Evolutionary conservation across 1,140 invertebrate genomes (phyloP).

Genomic region (Agrilus planipennis): DNA sequence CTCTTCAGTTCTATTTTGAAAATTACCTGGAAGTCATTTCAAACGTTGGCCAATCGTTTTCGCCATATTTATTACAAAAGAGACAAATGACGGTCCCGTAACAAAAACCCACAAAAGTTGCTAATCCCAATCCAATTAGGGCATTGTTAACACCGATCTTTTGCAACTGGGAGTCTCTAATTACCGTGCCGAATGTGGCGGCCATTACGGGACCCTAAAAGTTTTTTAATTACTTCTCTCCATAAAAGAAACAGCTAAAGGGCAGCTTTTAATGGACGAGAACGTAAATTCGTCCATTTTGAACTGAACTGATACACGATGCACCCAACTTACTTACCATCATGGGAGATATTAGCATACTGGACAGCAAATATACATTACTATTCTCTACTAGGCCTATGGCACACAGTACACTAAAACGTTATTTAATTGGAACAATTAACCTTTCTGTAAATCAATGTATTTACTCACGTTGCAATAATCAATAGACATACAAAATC

Average conservation of each 20-base stretch:
- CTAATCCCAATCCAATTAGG: constrained; percentile 48
- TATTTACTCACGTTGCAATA: constrained; percentile 47
- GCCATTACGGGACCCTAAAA: constrained; percentile 63
- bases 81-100: constrained; percentile 50
- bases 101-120: constrained; percentile 53
- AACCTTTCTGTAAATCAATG: not conserved
- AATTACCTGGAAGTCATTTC: constrained; percentile 56
- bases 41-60: constrained; percentile 47
- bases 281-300: too few species aligned
- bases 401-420: constrained; percentile 33
- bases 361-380: constrained; percentile 57
- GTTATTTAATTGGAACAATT: not conserved
- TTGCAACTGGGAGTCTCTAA: constrained; percentile 48
- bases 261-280: too few species aligned
- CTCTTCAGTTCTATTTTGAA: too few species aligned
- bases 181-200: constrained; percentile 57
- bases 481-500: constrained; percentile 58
- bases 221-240: too few species aligned
- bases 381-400: constrained; percentile 71
- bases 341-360: constrained; percentile 67
- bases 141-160: constrained; percentile 50
- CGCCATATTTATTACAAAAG: constrained; percentile 44
- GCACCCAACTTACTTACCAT: constrained; percentile 61
- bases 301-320: too few species aligned
- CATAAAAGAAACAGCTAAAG: too few species aligned